Evolutionary conservation across 2,888 invertebrate species (phyloP).

Genomic region (Drosophila niveifrons): DNA sequence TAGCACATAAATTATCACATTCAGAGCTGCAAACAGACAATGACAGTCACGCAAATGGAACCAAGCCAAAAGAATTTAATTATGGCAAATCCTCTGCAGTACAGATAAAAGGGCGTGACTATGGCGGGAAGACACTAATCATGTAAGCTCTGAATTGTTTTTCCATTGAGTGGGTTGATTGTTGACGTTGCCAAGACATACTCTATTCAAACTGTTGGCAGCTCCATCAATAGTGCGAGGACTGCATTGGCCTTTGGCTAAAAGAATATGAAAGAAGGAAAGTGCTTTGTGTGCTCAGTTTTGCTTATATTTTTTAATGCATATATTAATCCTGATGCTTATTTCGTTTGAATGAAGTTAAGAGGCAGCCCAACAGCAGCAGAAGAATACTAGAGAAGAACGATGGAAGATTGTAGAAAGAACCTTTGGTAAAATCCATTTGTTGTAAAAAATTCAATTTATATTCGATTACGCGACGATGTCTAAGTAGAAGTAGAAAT

Average conservation of each 20-base stretch:
- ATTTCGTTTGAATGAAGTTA: conserved; percentile 68
- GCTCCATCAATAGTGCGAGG: conserved; percentile 8
- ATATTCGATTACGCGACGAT: conserved; percentile 78
- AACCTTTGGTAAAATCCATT: conserved; percentile 73
- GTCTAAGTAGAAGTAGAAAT: conserved; percentile 68
- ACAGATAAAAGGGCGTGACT: conserved; percentile 3
- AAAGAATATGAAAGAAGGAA: background rate
- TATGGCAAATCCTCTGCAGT: conserved; percentile 5
- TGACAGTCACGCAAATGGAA: conserved; percentile 51
- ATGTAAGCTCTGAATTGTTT: conserved; percentile 1
- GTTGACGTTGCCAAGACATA: conserved; percentile 19
- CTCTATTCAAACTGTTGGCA: conserved; percentile 13
- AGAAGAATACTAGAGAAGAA: conserved; percentile 1
- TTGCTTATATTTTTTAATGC: conserved; percentile 64
- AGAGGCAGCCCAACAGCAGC: conserved; percentile 28
- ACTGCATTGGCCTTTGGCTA: conserved; percentile 10
- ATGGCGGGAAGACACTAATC: conserved; percentile 6
- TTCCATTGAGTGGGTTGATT: conserved; percentile 7
- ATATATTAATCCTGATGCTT: conserved; percentile 75
- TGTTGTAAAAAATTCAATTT: conserved; percentile 75
- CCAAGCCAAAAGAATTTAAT: conserved; percentile 47
- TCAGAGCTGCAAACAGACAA: conserved; percentile 21
- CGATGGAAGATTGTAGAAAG: conserved; percentile 16
- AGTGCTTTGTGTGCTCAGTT: background rate
- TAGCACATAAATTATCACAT: conserved; percentile 30